Evolutionary conservation across 2,888 invertebrate species (phyloP).

Genomic region (Agelastica alni): DNA sequence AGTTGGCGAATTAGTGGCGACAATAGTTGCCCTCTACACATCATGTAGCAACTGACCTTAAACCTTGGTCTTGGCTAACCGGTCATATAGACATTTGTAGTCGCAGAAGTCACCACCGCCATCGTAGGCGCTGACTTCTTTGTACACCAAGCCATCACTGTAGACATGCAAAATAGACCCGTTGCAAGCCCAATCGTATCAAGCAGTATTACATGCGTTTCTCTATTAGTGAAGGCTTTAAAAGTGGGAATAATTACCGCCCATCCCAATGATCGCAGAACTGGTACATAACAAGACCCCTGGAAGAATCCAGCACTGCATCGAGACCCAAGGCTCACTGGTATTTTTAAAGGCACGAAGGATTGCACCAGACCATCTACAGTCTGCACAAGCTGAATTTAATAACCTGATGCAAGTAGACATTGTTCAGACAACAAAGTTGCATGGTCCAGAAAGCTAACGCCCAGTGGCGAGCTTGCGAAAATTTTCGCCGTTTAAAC

Average conservation of each 20-base stretch:
- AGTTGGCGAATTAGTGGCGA: no score
- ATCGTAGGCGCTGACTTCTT: neutral
- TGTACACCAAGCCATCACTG: neutral
- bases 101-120: constrained; percentile 6
- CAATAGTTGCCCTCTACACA: neutral
- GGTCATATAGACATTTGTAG: constrained; percentile 10
- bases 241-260: neutral
- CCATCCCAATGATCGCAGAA: neutral
- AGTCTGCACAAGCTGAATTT: constrained; percentile 14
- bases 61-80: constrained; percentile 2
- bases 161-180: neutral
- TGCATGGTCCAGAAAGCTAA: constrained; percentile 2
- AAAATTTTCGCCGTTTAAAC: constrained; percentile 5
- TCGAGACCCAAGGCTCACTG: neutral
- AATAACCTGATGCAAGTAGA: constrained; percentile 5
- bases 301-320: constrained; percentile 1
- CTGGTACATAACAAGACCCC: neutral
- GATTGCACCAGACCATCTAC: constrained; percentile 9
- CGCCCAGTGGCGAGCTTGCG: constrained; percentile 8
- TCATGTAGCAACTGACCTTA: neutral
- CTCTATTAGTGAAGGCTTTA: constrained; percentile 5
- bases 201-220: neutral
- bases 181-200: no score
- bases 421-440: neutral
- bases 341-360: constrained; percentile 9